Conservation (phyloP, 2,888 invertebrate genomes). For the Serrognathus titanus region DNA sequence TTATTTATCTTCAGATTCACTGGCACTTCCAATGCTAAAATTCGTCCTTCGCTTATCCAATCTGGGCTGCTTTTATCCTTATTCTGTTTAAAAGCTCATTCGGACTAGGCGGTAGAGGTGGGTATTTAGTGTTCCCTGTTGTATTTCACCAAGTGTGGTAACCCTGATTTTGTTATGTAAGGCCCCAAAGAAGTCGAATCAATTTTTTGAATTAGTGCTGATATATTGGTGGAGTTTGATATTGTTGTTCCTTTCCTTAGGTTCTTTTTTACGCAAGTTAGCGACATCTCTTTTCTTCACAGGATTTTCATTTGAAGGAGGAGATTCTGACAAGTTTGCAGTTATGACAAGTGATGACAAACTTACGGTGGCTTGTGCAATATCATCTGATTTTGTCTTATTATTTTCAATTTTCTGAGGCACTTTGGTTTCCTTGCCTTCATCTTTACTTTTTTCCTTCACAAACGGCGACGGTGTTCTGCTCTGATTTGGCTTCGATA, state of each 20-base stretch:
- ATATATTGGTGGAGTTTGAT: constrained; percentile 1
- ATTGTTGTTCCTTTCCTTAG: neutral
- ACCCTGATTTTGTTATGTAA: neutral
- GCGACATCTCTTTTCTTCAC: too few species aligned
- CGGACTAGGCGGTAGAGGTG: constrained; percentile 53
- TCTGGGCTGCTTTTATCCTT: constrained; percentile 67
- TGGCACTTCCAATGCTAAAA: constrained; percentile 62
- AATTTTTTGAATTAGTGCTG: neutral
- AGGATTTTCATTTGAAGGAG: too few species aligned
- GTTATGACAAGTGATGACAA: too few species aligned
- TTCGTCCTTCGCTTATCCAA: constrained; percentile 61
- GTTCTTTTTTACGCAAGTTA: neutral
- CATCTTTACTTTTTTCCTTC: too few species aligned
- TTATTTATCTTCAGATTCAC: constrained; percentile 71
- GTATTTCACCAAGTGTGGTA: too few species aligned
- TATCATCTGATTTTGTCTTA: too few species aligned
- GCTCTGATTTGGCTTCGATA: neutral
- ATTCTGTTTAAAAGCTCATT: constrained; percentile 58
- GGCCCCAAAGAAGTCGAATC: neutral
- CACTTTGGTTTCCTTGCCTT: too few species aligned
- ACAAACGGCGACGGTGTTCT: neutral
- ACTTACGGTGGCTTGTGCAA: too few species aligned
- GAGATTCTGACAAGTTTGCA: too few species aligned
- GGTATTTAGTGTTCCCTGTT: constrained; percentile 30
- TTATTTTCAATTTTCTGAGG: too few species aligned